These are phyloP conservation scores for Girardia tigrina DNA, from an alignment of 2,888 invertebrate genomes.

Conservation along the genomic window DNA sequence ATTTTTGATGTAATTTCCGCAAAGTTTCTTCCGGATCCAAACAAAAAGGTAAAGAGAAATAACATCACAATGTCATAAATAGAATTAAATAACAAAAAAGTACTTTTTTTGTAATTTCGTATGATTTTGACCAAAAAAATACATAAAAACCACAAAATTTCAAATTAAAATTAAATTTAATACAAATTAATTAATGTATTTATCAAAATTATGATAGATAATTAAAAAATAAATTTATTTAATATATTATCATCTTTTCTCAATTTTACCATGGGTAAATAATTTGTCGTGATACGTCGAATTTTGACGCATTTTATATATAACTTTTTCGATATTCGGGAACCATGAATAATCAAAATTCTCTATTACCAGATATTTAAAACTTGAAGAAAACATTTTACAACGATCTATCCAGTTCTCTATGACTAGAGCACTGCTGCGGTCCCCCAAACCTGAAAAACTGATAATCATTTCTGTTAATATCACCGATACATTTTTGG, in stretches of 20 bases:
- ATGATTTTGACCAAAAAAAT: too few species aligned
- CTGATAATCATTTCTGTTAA: neutral
- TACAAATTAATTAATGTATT: too few species aligned
- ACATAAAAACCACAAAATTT: too few species aligned
- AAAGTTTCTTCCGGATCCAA: too few species aligned
- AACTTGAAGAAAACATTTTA: neutral
- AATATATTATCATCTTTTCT: neutral
- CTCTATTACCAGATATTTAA: neutral
- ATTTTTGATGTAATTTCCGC: too few species aligned
- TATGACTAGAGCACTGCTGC: neutral
- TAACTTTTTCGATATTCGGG: slow-evolving; percentile 3
- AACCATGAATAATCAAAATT: neutral
- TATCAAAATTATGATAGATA: too few species aligned
- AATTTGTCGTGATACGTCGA: neutral
- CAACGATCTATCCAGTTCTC: neutral
- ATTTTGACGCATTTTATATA: neutral
- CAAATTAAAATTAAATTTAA: too few species aligned
- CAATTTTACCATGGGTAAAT: neutral
- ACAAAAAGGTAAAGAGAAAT: too few species aligned
- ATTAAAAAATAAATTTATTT: neutral
- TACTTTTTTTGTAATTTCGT: too few species aligned
- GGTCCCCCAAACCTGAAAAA: slow-evolving; percentile 15
- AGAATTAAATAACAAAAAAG: too few species aligned
- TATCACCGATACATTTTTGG: neutral
- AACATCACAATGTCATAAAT: too few species aligned